A percentile compares a stretch with the other conserved stretches of the same genome.
Conservation (phyloP, 1,140 invertebrate genomes). For the Drosophila busckii region DNA sequence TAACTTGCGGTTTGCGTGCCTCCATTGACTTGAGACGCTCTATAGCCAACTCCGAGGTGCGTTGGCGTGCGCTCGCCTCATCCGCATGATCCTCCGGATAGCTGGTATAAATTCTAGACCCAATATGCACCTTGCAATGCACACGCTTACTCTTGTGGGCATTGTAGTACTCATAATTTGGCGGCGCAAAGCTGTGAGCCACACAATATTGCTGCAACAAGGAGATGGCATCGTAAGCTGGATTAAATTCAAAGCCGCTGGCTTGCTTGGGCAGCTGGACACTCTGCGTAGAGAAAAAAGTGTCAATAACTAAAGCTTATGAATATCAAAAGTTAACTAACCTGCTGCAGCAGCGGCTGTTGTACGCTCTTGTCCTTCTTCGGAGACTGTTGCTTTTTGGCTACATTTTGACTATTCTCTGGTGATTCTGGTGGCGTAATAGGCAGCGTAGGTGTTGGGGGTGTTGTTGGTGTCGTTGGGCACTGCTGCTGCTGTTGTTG, state of each 20-base stretch:
- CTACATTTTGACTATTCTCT: conserved; percentile 3
- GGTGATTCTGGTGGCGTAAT: conserved; percentile 52
- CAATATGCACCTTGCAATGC: conserved; percentile 56
- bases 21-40: conserved; percentile 51
- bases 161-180: conserved; percentile 37
- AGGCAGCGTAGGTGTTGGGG: neutral
- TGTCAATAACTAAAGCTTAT: neutral
- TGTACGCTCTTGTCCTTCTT: neutral
- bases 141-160: conserved; percentile 20
- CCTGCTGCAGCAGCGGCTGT: neutral
- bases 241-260: conserved; percentile 21
- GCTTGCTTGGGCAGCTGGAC: neutral
- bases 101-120: conserved; percentile 46
- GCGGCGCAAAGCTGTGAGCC: conserved; percentile 27
- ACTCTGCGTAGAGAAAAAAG: neutral
- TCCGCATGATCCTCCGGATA: conserved; percentile 59
- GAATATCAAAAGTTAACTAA: neutral
- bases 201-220: conserved; percentile 50
- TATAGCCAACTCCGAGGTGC: conserved; percentile 52
- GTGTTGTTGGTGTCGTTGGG: neutral
- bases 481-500: conserved; percentile 9
- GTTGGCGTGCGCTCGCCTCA: conserved; percentile 32
- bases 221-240: conserved; percentile 29
- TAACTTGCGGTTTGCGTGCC: conserved; percentile 21
- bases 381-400: neutral